Evolutionary conservation across 1,140 invertebrate species (phyloP).

Genomic region (Pseudomyrmex concolor): DNA sequence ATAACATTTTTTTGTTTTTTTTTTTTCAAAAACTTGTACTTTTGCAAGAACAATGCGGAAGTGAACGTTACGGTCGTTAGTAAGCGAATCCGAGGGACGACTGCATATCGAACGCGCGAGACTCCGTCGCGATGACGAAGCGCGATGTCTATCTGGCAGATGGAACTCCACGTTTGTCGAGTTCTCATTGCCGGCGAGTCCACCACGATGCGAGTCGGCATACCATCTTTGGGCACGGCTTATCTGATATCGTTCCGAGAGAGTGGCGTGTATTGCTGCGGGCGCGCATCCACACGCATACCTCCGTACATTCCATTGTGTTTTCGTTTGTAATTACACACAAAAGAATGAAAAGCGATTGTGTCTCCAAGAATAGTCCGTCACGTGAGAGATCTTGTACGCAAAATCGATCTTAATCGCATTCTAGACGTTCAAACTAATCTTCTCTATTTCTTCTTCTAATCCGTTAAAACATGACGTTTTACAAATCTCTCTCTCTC

Average conservation of each 20-base stretch:
- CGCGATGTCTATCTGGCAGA: constrained; percentile 76
- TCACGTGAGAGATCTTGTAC: constrained; percentile 45
- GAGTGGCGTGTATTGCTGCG: constrained; percentile 62
- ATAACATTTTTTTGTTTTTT: neutral
- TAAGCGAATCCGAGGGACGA: constrained; percentile 14
- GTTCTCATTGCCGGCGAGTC: constrained; percentile 61
- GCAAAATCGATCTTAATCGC: constrained; percentile 48
- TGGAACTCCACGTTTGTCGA: constrained; percentile 68
- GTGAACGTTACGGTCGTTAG: constrained; percentile 28
- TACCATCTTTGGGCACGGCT: constrained; percentile 74
- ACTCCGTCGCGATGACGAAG: constrained; percentile 71
- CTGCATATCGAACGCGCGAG: constrained; percentile 64
- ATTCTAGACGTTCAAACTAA: neutral
- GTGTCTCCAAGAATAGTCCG: constrained; percentile 9
- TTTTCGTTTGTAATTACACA: constrained; percentile 78
- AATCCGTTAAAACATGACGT: constrained; percentile 21
- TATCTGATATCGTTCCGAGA: constrained; percentile 68
- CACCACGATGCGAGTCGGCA: constrained; percentile 63
- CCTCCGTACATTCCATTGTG: constrained; percentile 79
- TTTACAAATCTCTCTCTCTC: constrained; percentile 1
- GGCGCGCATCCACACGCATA: constrained; percentile 73
- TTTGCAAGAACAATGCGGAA: constrained; percentile 21
- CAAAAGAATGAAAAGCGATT: constrained; percentile 45
- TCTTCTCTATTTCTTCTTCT: neutral
- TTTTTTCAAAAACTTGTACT: neutral